These are phyloP conservation scores for Brienomyrus longianalis DNA, from an alignment of 2,113 vertebrate genomes.

Conservation along the genomic window DNA sequence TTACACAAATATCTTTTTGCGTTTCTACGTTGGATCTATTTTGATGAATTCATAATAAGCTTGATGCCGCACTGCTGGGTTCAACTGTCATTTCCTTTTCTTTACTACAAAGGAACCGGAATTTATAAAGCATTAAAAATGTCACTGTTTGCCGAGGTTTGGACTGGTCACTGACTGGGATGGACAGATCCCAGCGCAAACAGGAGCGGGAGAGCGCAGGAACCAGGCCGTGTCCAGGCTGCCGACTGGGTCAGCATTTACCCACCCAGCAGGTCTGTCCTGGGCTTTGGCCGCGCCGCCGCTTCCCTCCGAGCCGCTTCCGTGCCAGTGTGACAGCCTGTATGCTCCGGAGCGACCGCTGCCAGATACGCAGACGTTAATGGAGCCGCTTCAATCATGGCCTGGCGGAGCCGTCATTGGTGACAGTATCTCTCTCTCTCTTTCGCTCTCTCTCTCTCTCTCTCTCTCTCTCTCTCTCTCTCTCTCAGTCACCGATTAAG, in stretches of 20 bases:
- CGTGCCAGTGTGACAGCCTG: conserved; percentile 11
- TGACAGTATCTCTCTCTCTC: not conserved
- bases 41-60: not conserved
- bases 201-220: not conserved
- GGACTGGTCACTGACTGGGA: not conserved
- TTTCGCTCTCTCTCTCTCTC: not conserved
- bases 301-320: conserved; percentile 8
- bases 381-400: conserved; percentile 1
- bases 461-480: not conserved
- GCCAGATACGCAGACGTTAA: conserved; percentile 12
- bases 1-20: not conserved
- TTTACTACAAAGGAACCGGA: not conserved
- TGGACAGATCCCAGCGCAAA: not conserved
- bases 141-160: not conserved
- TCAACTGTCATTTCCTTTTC: not conserved
- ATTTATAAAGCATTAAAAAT: not conserved
- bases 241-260: conserved; percentile 18
- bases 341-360: not conserved
- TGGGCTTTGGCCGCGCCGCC: not conserved
- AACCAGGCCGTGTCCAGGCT: conserved; percentile 9
- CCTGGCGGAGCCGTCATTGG: not conserved
- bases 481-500: not conserved
- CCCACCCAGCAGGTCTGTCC: conserved; percentile 14
- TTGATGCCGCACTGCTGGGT: not conserved
- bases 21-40: not conserved